Evolutionary conservation across 2,888 invertebrate genomes (phyloP).

Genomic region (Leucophenga maculata): DNA sequence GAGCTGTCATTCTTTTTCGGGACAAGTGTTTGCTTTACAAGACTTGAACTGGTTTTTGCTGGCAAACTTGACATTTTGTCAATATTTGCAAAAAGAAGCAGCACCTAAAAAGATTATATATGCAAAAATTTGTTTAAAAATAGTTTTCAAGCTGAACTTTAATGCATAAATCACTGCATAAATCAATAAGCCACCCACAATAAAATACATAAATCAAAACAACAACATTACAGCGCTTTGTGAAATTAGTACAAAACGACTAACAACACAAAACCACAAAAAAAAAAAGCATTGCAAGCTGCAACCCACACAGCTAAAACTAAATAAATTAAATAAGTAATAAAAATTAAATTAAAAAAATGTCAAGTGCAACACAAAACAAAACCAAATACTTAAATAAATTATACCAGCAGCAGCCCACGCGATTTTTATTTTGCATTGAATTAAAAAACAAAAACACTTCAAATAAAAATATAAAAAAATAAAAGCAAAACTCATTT

Average conservation of each 20-base stretch:
- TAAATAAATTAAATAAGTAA: background rate
- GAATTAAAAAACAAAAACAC: no score
- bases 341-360: background rate
- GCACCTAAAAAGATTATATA: background rate
- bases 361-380: slow-evolving; percentile 13
- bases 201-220: no score
- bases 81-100: slow-evolving; percentile 1
- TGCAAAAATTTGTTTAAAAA: no score
- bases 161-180: background rate
- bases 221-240: no score
- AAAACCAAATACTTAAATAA: background rate
- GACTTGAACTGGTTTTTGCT: slow-evolving; percentile 18
- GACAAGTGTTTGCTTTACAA: slow-evolving; percentile 12
- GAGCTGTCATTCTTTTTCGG: background rate
- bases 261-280: slow-evolving; percentile 21
- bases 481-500: background rate
- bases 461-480: background rate
- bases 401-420: no score
- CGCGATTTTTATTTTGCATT: no score
- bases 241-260: slow-evolving; percentile 13
- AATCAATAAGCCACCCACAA: background rate
- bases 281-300: slow-evolving; percentile 12
- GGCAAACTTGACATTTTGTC: background rate
- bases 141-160: background rate
- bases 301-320: slow-evolving; percentile 37